A percentile compares a stretch with the other conserved stretches of the same genome.
Evolutionary conservation across 2,888 invertebrate species (phyloP).

Genomic region (Drosophila subsilvestris): DNA sequence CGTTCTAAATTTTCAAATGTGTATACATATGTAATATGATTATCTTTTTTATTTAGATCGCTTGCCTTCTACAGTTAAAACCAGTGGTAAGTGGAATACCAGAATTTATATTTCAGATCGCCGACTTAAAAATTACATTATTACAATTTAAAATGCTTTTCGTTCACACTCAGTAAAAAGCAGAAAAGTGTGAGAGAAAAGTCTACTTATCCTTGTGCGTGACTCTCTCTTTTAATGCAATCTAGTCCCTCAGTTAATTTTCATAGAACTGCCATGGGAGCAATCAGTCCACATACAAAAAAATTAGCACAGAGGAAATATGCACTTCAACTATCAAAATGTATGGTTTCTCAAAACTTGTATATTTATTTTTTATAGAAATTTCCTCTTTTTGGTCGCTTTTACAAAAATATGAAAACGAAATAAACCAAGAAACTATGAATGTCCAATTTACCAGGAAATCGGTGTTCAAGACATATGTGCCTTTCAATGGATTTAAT

Average conservation of each 20-base stretch:
- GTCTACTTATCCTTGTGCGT: too few species aligned
- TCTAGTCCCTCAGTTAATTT: too few species aligned
- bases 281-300: too few species aligned
- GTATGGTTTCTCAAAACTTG: background rate
- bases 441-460: conserved; percentile 25
- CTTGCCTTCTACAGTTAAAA: background rate
- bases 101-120: background rate
- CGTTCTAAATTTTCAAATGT: too few species aligned
- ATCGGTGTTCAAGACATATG: background rate
- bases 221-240: too few species aligned
- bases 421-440: conserved; percentile 26
- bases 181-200: too few species aligned
- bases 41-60: background rate
- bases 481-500: conserved; percentile 19
- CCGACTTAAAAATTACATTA: background rate
- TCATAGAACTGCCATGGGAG: too few species aligned
- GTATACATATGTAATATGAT: too few species aligned
- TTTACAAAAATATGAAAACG: conserved; percentile 29
- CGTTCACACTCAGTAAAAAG: too few species aligned
- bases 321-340: background rate
- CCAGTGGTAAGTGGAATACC: background rate
- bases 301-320: too few species aligned
- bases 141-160: too few species aligned
- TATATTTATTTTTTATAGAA: conserved; percentile 14
- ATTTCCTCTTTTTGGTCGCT: background rate